Evolutionary conservation across 2,797 vertebrate genomes (phyloP).

Genomic region (Neomorphus geoffroyi): DNA sequence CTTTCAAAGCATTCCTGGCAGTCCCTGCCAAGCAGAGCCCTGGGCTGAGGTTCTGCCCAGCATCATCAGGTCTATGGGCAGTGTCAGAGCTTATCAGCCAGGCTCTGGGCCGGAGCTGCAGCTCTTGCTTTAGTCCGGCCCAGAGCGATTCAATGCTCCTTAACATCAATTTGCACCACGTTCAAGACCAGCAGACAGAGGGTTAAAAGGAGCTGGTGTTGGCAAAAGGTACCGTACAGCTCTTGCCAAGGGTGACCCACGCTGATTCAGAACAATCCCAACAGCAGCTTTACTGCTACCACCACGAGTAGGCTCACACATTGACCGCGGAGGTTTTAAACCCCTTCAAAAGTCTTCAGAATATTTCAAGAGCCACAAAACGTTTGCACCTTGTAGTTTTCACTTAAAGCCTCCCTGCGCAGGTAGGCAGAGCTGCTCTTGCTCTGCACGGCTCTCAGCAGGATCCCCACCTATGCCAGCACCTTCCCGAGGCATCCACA

Average conservation of each 20-base stretch:
- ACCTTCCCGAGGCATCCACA: neutral
- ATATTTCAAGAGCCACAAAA: neutral
- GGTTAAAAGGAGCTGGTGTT: neutral
- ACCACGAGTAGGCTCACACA: neutral
- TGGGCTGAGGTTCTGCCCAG: neutral
- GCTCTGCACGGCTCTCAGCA: neutral
- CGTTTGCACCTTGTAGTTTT: neutral
- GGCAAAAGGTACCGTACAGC: neutral
- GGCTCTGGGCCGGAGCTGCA: neutral
- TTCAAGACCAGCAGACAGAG: neutral
- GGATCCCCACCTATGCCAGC: rapidly evolving
- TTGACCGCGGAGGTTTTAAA: neutral
- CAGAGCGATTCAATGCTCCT: neutral
- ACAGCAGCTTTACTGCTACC: neutral
- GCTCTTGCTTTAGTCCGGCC: neutral
- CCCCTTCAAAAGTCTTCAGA: neutral
- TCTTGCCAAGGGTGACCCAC: neutral
- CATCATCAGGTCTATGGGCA: neutral
- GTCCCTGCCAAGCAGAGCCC: neutral
- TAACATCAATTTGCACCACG: rapidly evolving
- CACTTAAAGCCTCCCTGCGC: neutral
- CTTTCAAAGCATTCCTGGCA: neutral
- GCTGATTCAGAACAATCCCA: neutral
- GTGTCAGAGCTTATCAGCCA: neutral
- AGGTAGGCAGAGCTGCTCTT: neutral